Base-by-base conservation (phyloP, 2,797 vertebrate species). In the Gallirallus australis region DNA sequence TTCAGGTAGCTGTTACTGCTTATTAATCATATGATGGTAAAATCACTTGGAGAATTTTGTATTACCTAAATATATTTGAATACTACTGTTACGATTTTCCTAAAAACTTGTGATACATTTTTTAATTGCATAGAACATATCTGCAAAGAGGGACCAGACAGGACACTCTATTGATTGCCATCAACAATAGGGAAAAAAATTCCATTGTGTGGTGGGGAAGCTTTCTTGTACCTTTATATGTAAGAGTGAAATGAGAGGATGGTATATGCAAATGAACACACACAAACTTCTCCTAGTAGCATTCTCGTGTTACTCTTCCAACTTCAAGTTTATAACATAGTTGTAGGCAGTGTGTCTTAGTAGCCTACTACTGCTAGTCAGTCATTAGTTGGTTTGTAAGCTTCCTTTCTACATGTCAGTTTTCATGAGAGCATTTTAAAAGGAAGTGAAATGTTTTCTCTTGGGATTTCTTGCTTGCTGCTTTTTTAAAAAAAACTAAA, bases 71-170 rank as follows among this genome's bases (percentile, higher is more conserved):
- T 30, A 33, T 31, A 35, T 39, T 33, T 16, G 17, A 31, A 7
- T 61, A 30, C 40, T 69, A 15, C 42, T 35, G 37, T 70, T 70
- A 50, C 4, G 45, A 73, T 35, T 72, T 77, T 66, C 40, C 17
- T 23, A 52, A 65, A 76, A 56, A 80, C 15, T 12, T 64, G 1
- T 64, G 1, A 0, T 7, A 2, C 3, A 4, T 7, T 21, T n/a
- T 65, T 70, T 79, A 50, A 60, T 35, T 35, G 4, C 2, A 9
- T 70, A 25, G 40, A 65, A 37, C 2, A 1, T 30, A 7, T 5
- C 28, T 64, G 25, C 5, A 57, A 35, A 52, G 53, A 59, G 9
- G 16, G 15, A 63, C 9, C 13, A 35, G 45, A 17, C 7, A 77
- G 27, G 24, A 39, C 6, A 70, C 30, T 48, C 14, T 27, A 33